Evolutionary conservation across 2,888 invertebrate species (phyloP).

Genomic region (Magallana nippona): DNA sequence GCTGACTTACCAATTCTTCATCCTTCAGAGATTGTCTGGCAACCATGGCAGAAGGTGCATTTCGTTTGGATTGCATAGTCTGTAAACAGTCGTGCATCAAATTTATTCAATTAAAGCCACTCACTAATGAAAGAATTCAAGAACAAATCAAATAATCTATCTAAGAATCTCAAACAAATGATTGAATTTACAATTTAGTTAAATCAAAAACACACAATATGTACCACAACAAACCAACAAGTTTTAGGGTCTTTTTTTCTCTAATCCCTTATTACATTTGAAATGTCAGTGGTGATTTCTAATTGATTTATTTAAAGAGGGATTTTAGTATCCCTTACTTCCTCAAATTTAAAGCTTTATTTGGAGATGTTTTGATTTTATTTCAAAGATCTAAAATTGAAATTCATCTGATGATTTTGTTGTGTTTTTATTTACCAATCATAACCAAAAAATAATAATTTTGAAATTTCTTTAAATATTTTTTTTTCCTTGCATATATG

Average conservation of each 20-base stretch:
- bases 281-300: background rate
- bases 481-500: too few species aligned
- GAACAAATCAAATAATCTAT: conserved; percentile 1
- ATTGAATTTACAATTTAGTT: background rate
- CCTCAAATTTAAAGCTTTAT: too few species aligned
- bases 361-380: too few species aligned
- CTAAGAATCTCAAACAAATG: background rate
- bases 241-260: background rate
- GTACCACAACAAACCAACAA: conserved; percentile 1
- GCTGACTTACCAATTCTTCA: conserved; percentile 96
- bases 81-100: conserved; percentile 80
- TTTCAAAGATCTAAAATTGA: too few species aligned
- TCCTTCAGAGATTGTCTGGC: conserved; percentile 98
- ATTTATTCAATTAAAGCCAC: background rate
- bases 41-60: conserved; percentile 95
- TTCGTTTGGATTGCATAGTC: conserved; percentile 99
- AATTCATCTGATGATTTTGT: too few species aligned
- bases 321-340: too few species aligned
- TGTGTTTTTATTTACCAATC: too few species aligned
- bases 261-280: conserved; percentile 11
- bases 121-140: conserved; percentile 7
- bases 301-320: too few species aligned
- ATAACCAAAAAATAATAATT: too few species aligned
- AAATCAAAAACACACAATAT: background rate
- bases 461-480: too few species aligned